Evolutionary conservation across 2,888 invertebrate genomes (phyloP).

Genomic region (Andrena marginata): DNA sequence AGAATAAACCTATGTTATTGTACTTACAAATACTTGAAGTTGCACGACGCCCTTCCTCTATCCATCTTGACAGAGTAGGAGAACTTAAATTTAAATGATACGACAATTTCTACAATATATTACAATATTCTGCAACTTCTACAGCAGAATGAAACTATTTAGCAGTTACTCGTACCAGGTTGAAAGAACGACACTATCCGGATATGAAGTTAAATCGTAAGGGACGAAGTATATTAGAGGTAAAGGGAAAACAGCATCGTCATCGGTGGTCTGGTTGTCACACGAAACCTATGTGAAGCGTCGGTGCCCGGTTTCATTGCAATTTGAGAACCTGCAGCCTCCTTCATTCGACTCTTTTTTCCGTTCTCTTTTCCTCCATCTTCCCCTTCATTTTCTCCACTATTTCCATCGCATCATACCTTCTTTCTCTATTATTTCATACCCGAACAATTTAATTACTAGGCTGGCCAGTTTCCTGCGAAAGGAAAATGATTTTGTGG

Average conservation of each 20-base stretch:
- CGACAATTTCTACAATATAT: no score
- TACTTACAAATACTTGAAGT: not conserved
- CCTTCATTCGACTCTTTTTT: slow-evolving; percentile 68
- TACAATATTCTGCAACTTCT: no score
- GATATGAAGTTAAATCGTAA: slow-evolving; percentile 4
- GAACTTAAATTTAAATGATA: not conserved
- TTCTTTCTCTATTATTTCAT: not conserved
- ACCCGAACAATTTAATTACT: not conserved
- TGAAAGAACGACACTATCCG: not conserved
- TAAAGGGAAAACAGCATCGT: slow-evolving; percentile 71
- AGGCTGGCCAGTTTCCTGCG: no score
- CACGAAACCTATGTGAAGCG: slow-evolving; percentile 81
- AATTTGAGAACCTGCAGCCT: slow-evolving; percentile 83
- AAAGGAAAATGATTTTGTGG: not conserved
- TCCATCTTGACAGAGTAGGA: no score
- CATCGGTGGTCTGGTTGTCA: slow-evolving; percentile 84
- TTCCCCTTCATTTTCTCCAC: slow-evolving; percentile 27
- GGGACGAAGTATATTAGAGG: slow-evolving; percentile 55
- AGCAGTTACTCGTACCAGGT: no score
- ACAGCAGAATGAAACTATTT: no score
- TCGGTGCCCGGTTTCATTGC: slow-evolving; percentile 84
- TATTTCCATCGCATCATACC: slow-evolving; percentile 2
- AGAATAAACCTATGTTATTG: slow-evolving; percentile 65
- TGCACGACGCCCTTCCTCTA: not conserved
- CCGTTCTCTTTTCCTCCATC: slow-evolving; percentile 32